Percentiles rank a stretch among this genome's conserved stretches.
Evolutionary conservation across 2,888 invertebrate genomes (phyloP).

Genomic region (Polymixis flavicincta): DNA sequence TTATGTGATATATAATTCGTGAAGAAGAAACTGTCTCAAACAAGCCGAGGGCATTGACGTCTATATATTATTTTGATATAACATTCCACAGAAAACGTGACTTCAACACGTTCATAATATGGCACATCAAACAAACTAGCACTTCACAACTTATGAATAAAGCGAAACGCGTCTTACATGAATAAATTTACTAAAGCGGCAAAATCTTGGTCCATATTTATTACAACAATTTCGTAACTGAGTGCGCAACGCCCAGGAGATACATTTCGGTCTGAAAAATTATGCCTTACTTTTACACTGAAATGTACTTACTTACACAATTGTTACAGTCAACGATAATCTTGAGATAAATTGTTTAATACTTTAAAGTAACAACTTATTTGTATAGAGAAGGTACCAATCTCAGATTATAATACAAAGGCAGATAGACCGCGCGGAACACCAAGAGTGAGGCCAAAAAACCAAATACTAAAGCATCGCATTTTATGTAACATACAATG

Average conservation of each 20-base stretch:
- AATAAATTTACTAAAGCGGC: slow-evolving; percentile 60
- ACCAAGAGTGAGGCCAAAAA: too few species aligned
- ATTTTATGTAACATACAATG: too few species aligned
- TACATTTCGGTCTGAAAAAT: slow-evolving; percentile 58
- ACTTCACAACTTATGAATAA: slow-evolving; percentile 62
- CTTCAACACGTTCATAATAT: slow-evolving; percentile 56
- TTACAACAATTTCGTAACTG: slow-evolving; percentile 62
- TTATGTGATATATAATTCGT: not conserved
- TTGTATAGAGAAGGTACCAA: not conserved
- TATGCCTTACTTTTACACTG: slow-evolving; percentile 38
- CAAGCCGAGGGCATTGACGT: slow-evolving; percentile 39
- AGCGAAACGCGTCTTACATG: slow-evolving; percentile 59
- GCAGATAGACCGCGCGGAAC: too few species aligned
- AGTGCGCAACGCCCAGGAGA: slow-evolving; percentile 61
- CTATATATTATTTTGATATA: slow-evolving; percentile 41
- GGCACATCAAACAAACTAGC: slow-evolving; percentile 62
- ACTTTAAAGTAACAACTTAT: slow-evolving; percentile 19
- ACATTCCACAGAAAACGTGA: slow-evolving; percentile 48
- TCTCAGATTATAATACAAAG: too few species aligned
- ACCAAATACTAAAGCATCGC: too few species aligned
- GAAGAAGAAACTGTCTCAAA: slow-evolving; percentile 9
- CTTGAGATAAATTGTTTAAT: slow-evolving; percentile 15
- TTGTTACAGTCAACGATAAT: slow-evolving; percentile 22
- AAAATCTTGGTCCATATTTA: slow-evolving; percentile 59
- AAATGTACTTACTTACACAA: slow-evolving; percentile 44